A percentile compares a stretch with the other conserved stretches of the same genome.
These are phyloP conservation scores for Tetropium fuscum DNA, from an alignment of 2,888 invertebrate species.

Conservation along the genomic window DNA sequence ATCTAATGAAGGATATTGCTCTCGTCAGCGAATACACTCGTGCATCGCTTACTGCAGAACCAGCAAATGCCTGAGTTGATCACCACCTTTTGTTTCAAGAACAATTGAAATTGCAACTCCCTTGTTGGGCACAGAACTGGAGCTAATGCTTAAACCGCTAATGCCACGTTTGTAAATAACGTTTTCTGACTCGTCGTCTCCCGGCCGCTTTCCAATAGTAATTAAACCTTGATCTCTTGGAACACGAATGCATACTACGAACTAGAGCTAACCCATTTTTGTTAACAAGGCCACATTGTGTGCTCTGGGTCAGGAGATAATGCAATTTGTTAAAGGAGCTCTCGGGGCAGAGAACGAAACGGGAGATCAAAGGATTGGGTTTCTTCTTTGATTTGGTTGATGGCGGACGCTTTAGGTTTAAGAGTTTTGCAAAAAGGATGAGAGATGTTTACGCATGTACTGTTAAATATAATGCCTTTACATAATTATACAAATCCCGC, in stretches of 20 bases:
- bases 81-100: slow-evolving; percentile 42
- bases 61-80: slow-evolving; percentile 38
- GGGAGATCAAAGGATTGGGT: slow-evolving; percentile 30
- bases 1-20: neutral
- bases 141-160: slow-evolving; percentile 35
- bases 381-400: slow-evolving; percentile 30
- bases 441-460: too few species aligned
- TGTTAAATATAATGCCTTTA: too few species aligned
- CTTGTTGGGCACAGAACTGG: slow-evolving; percentile 19
- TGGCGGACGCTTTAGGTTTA: slow-evolving; percentile 9
- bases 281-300: slow-evolving; percentile 33
- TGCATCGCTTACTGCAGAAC: neutral
- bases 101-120: slow-evolving; percentile 44
- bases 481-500: too few species aligned
- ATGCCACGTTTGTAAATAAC: slow-evolving; percentile 36
- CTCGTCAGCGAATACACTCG: neutral
- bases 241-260: slow-evolving; percentile 5
- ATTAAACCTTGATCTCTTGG: slow-evolving; percentile 19
- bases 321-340: slow-evolving; percentile 19
- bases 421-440: too few species aligned
- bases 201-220: slow-evolving; percentile 38
- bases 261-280: slow-evolving; percentile 25
- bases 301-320: slow-evolving; percentile 31
- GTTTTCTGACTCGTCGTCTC: slow-evolving; percentile 26
- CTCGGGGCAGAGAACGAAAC: neutral